Percentiles rank a stretch among this genome's conserved stretches.
Evolutionary conservation across 2,888 invertebrate genomes (phyloP).

Genomic region (Leptinotarsa peninsularis): DNA sequence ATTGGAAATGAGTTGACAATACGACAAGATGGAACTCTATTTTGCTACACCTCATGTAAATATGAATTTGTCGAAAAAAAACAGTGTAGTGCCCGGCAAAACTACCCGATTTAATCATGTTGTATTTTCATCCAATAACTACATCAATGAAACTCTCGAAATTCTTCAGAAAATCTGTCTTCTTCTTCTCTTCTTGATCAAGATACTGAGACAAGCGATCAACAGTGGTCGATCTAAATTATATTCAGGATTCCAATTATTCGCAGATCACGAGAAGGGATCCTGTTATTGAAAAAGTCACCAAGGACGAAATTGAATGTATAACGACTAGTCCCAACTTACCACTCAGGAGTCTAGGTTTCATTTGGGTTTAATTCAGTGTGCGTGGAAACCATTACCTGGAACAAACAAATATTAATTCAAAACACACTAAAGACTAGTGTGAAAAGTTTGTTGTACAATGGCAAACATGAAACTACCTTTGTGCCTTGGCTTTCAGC

Average conservation of each 20-base stretch:
- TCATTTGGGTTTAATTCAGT: neutral
- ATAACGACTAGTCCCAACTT: neutral
- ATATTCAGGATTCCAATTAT: neutral
- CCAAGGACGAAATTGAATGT: too few species aligned
- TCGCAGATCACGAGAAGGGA: neutral
- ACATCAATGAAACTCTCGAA: too few species aligned
- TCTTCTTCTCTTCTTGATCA: too few species aligned
- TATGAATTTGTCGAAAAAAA: too few species aligned
- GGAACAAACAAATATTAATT: neutral
- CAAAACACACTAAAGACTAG: neutral
- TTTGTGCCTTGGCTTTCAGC: neutral
- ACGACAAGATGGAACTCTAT: too few species aligned
- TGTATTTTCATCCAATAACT: too few species aligned
- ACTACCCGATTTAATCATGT: too few species aligned
- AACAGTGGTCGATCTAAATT: neutral
- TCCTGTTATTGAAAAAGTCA: neutral
- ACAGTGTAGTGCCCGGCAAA: too few species aligned
- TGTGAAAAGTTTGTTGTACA: slow-evolving; percentile 5
- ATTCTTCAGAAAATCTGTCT: too few species aligned
- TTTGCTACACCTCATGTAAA: too few species aligned
- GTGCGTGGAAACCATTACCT: slow-evolving; percentile 7
- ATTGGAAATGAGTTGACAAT: too few species aligned
- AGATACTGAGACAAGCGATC: neutral
- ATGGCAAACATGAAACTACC: neutral
- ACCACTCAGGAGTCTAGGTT: neutral